These are phyloP conservation scores for Clamator glandarius DNA, from an alignment of 2,797 vertebrate genomes.

Conservation along the genomic window DNA sequence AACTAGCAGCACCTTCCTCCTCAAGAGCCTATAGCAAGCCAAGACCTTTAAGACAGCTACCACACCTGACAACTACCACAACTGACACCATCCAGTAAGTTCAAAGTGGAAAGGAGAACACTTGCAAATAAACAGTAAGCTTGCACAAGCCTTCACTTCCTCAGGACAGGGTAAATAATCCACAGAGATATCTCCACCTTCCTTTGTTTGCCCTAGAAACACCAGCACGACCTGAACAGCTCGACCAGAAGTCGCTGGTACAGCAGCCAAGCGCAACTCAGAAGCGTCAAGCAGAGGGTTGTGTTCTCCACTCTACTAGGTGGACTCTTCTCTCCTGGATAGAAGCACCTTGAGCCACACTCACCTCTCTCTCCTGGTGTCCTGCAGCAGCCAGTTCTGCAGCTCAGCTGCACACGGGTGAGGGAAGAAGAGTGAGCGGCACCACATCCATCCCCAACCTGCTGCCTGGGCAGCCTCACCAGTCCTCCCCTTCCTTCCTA, in stretches of 20 bases:
- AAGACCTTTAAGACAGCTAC: not conserved
- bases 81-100: not conserved
- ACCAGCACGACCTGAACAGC: not conserved
- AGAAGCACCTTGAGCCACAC: accelerated
- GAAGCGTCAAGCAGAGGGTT: not conserved
- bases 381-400: not conserved
- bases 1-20: not conserved
- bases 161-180: slow-evolving; percentile 4
- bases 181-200: slow-evolving; percentile 11
- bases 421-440: not conserved
- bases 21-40: not conserved
- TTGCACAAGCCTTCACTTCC: slow-evolving; percentile 19
- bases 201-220: not conserved
- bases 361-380: not conserved
- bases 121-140: not conserved
- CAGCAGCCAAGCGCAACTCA: not conserved
- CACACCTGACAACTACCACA: not conserved
- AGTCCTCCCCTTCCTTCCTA: not conserved
- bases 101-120: not conserved
- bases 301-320: not conserved
- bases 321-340: not conserved
- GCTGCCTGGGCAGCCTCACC: not conserved
- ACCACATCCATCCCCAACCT: not conserved
- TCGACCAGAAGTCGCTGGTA: not conserved
- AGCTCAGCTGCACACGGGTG: not conserved